Evolutionary conservation across 2,113 vertebrate genomes (phyloP), one percentile per base, ranked within the genome.

Genomic region (Aldabrachelys gigantea): DNA sequence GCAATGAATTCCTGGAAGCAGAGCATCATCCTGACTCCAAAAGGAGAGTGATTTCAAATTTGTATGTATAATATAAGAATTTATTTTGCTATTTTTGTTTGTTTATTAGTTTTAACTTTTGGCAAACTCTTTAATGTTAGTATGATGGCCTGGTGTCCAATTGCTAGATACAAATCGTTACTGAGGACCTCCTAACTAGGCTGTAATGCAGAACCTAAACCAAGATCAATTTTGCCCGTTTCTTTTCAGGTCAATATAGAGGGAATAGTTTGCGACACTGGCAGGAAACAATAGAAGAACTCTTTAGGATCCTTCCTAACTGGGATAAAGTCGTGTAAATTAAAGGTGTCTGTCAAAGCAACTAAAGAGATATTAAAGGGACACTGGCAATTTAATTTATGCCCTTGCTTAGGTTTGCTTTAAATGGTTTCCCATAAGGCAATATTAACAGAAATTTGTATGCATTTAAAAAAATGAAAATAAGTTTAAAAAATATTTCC

Each of bases 21-120:
- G 53, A 76, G 78, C 35, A 44, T 7, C 3, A n/a, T 16, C 38
- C 41, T 80, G 50, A 59, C 81, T 72, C 76, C 17, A 12, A 76
- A 47, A 80, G 96, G 96, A 97, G 89, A 97, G 96, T 92, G 57
- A 87, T 14, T 25, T 79, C 57, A 38, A 41, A 59, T 19, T 91
- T 90, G 75, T 84, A 57, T 14, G 29, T 84, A 88, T 1, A 2
- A 19, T 56, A 17, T 94, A 6, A 65, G 0, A 1, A 38, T 44
- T 89, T 92, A 29, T 6, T 8, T 49, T 62, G 16, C 29, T 89
- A 11, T 1, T 47, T 80, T 79, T 49, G 16, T 38, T 16, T 69
- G 65, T 69, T 50, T 44, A 21, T 82, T 81, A 21, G 27, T 1
- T 54, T 54, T 87, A 90, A 59, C 10, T 75, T 4, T 69, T 87